phyloP scores from a whole-genome alignment of 2,888 invertebrate genomes.

The Pachycephus smyrnensis region DNA sequence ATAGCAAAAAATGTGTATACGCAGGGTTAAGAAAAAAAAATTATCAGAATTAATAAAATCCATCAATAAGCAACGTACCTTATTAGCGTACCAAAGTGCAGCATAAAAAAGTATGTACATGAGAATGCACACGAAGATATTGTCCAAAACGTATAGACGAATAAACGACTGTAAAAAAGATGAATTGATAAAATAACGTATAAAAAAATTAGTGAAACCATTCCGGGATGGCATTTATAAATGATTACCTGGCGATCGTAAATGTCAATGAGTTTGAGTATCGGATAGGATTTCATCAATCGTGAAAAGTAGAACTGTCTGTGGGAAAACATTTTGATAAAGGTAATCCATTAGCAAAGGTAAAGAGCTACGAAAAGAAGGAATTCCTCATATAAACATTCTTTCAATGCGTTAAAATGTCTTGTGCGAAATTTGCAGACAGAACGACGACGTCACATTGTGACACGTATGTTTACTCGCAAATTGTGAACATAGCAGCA shows the following conservation, averaged over 20 bases:
- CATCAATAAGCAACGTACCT: conserved; percentile 39
- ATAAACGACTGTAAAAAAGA: conserved; percentile 50
- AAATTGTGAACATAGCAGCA: not conserved
- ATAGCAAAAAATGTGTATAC: too few species aligned
- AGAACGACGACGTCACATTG: not conserved
- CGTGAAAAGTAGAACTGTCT: conserved; percentile 43
- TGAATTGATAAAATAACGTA: not conserved
- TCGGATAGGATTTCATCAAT: conserved; percentile 42
- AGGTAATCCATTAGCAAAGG: conserved; percentile 33
- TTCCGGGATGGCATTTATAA: not conserved
- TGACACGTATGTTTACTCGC: not conserved
- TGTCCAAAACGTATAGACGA: conserved; percentile 56
- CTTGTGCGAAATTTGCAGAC: not conserved
- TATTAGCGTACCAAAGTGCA: conserved; percentile 57
- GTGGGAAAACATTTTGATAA: conserved; percentile 38
- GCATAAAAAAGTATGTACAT: conserved; percentile 54
- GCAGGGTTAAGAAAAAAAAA: not conserved
- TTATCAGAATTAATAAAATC: not conserved
- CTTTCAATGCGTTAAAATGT: not conserved
- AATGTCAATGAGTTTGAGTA: conserved; percentile 51
- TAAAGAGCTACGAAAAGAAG: conserved; percentile 3
- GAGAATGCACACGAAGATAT: conserved; percentile 52
- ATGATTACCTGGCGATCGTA: conserved; percentile 52
- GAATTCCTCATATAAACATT: not conserved
- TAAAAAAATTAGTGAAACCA: not conserved